Base-by-base conservation (phyloP, 2,888 invertebrate genomes). In the Tetanocera ferruginea region DNA sequence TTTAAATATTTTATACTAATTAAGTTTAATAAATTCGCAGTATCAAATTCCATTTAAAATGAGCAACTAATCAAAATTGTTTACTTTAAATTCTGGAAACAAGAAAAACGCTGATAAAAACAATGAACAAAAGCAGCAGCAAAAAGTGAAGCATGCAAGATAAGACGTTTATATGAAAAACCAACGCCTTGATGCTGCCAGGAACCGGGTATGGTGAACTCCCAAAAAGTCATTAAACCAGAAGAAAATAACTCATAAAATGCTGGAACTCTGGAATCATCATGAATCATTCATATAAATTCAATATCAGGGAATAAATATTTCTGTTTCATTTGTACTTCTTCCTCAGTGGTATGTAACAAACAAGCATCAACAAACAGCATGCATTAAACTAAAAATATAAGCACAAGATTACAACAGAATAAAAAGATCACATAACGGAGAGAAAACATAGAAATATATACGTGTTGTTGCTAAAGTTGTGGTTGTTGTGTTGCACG, bases 221-320 rank as follows among this genome's bases (percentile, higher is more conserved):
- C 64, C 67, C 43, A 34, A 67, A 67, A 43, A 43, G 67, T 43
- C 67, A 67, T 34, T 67, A 67, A 67, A 67, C 67, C 67, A 67
- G 11, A 23, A 31, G 19, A 67, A n/a, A 34, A 19, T 25, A 37
- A 23, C 6, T 8, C 5, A n/a, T 67, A n/a, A 28, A 60, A 11
- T 28, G 37, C 67, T 37, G 31, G 23, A n/a, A 37, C 19, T 8
- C 25, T 66, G 2, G 1, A 28, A 43, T 23, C 43, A 43, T 23
- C 37, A 66, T 66, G 66, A 66, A 43, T 66, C 37, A 66, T 43
- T 67, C 67, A 67, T 43, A 67, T 23, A 8, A 34, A 34, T 17
- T 19, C 11, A 14, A n/a, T 43, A 43, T 23, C 23, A 37, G 23
- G 60, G 60, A 9, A 60, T 28, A 60, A 25, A 43, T 43, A 60